These are phyloP conservation scores for Scolopax rusticola DNA, from an alignment of 2,797 vertebrate genomes.

Conservation along the genomic window DNA sequence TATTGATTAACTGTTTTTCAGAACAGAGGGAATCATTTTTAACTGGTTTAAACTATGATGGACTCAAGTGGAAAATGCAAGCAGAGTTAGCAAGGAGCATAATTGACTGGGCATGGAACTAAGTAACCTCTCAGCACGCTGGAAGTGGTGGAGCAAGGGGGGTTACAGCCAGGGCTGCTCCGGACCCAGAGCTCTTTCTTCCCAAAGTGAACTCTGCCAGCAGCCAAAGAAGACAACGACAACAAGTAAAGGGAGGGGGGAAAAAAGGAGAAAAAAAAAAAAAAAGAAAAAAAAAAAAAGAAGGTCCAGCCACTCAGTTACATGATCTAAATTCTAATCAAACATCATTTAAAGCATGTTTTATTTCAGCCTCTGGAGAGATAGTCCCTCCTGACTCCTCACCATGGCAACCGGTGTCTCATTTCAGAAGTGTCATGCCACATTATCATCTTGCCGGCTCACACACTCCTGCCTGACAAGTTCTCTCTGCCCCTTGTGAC, in stretches of 20 bases:
- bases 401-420: conserved; percentile 98
- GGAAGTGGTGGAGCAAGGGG: conserved; percentile 16
- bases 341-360: conserved; percentile 99
- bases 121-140: conserved; percentile 64
- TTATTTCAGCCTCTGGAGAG: conserved; percentile 97
- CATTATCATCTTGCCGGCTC: conserved; percentile 97
- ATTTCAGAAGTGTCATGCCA: conserved; percentile 99
- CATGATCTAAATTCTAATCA: conserved; percentile 99
- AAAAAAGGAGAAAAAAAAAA: neutral
- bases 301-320: conserved; percentile 89
- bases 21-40: conserved; percentile 68
- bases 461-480: conserved; percentile 93
- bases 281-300: conserved; percentile 34
- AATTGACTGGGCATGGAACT: conserved; percentile 65
- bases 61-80: conserved; percentile 71
- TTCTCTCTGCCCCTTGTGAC: conserved; percentile 90
- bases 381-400: conserved; percentile 90
- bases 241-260: neutral
- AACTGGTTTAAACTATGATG: conserved; percentile 72
- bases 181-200: neutral
- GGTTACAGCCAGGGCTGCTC: conserved; percentile 32
- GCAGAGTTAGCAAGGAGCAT: conserved; percentile 60
- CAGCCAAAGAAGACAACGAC: conserved; percentile 30
- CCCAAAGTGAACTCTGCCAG: conserved; percentile 61
- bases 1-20: conserved; percentile 73